phyloP scores from a whole-genome alignment of 2,113 vertebrate genomes.

The Chlorocebus sabaeus region DNA sequence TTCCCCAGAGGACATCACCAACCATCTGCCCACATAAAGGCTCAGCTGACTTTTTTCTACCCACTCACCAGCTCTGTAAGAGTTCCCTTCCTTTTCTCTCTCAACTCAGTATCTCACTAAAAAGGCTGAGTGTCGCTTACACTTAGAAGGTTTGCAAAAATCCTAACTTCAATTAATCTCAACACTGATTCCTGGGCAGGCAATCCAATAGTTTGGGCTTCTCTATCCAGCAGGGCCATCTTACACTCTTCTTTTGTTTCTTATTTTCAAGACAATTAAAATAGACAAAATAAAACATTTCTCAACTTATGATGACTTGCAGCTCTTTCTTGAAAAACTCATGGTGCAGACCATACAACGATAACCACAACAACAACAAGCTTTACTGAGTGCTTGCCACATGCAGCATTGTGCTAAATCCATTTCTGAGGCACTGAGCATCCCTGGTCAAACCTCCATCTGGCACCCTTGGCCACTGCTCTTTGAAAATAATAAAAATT shows the following conservation, averaged over 20 bases:
- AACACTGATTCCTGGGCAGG: background rate
- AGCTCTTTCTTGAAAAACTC: background rate
- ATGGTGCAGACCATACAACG: no score
- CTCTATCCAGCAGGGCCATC: background rate
- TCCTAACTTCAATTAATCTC: background rate
- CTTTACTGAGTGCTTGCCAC: fast-evolving
- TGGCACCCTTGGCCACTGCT: background rate
- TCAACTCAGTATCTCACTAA: background rate
- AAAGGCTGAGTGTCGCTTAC: background rate
- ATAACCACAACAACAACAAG: background rate
- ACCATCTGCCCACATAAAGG: background rate
- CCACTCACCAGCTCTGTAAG: background rate
- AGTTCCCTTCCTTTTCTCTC: background rate
- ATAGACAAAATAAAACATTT: background rate
- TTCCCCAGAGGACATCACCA: background rate
- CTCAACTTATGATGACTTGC: background rate
- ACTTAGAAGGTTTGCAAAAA: background rate
- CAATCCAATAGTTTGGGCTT: background rate
- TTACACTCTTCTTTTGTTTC: background rate
- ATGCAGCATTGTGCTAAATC: fast-evolving
- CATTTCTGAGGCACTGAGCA: background rate
- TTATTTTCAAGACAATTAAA: background rate
- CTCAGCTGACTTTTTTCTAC: background rate
- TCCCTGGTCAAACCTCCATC: background rate
- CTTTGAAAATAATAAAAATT: background rate